Evolutionary conservation across 1,140 invertebrate genomes (phyloP).

Genomic region (Drosophila jambulina): DNA sequence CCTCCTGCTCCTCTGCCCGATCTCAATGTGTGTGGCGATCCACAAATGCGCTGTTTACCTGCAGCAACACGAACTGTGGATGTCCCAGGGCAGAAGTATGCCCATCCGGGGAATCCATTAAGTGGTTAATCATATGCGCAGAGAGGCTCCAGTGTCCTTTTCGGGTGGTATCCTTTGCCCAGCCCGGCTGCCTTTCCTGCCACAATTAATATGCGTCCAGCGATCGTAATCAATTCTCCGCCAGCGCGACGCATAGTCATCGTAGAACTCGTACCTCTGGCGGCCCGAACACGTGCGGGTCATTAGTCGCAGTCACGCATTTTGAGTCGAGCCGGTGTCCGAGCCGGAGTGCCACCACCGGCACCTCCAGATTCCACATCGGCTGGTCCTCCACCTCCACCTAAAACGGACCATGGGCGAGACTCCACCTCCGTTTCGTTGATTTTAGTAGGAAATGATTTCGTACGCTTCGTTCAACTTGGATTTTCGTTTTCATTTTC

Average conservation of each 20-base stretch:
- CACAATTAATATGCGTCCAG: conserved; percentile 84
- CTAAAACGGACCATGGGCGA: conserved; percentile 22
- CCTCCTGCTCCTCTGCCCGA: conserved; percentile 33
- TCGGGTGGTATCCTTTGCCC: conserved; percentile 71
- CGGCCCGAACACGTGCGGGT: conserved; percentile 78
- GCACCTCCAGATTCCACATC: conserved; percentile 12
- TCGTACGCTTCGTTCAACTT: conserved; percentile 81
- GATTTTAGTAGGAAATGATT: conserved; percentile 83
- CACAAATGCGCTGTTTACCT: conserved; percentile 81
- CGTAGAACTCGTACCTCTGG: conserved; percentile 39
- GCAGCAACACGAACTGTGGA: conserved; percentile 69
- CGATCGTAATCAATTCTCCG: conserved; percentile 82
- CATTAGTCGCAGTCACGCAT: conserved; percentile 84
- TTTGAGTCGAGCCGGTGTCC: conserved; percentile 67
- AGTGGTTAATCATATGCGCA: conserved; percentile 83
- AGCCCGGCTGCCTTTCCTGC: conserved; percentile 26
- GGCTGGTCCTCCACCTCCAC: conserved; percentile 30
- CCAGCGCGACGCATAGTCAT: conserved; percentile 57
- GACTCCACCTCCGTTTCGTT: conserved; percentile 60
- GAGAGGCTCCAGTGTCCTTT: conserved; percentile 54
- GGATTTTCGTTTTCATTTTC: conserved; percentile 38
- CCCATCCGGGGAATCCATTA: conserved; percentile 66
- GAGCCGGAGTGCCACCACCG: conserved; percentile 28
- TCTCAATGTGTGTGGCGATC: conserved; percentile 61
- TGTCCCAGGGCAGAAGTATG: conserved; percentile 31